phyloP scores from a whole-genome alignment of 2,113 vertebrate genomes.

The Enhydra lutris region DNA sequence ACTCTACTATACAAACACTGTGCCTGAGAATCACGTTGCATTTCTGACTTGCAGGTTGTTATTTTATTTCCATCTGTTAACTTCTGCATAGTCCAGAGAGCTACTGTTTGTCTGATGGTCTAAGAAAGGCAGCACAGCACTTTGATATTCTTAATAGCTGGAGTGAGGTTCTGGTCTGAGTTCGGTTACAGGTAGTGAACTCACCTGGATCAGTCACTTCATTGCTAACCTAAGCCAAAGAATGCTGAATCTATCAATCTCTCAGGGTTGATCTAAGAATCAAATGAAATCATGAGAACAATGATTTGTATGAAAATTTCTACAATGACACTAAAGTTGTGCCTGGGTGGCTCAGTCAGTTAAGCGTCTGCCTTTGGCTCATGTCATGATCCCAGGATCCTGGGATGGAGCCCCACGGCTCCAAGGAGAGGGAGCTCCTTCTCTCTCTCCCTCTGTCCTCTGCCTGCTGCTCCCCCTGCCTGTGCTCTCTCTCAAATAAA shows the following conservation, averaged over 20 bases:
- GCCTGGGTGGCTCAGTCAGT: background rate
- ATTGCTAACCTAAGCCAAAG: background rate
- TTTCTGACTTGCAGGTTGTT: background rate
- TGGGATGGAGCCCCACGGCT: background rate
- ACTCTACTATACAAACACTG: background rate
- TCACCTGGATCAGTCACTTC: background rate
- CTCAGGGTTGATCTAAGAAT: background rate
- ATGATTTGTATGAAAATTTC: background rate
- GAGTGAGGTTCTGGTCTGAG: background rate
- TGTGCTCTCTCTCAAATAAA: background rate
- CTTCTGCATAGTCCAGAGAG: background rate
- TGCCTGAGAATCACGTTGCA: background rate
- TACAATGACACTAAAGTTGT: background rate
- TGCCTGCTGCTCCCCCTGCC: no score
- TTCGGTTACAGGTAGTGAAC: background rate
- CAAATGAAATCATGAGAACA: background rate
- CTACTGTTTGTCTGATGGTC: background rate
- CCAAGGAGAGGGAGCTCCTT: no score
- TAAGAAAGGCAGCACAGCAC: background rate
- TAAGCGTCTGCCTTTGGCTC: background rate
- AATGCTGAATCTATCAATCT: background rate
- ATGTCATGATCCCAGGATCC: background rate
- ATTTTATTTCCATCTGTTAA: background rate
- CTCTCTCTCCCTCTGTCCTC: background rate
- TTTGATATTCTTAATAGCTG: background rate